These are phyloP conservation scores for Enteromius viviparus DNA, from an alignment of 2,797 vertebrate genomes.

Conservation along the genomic window DNA sequence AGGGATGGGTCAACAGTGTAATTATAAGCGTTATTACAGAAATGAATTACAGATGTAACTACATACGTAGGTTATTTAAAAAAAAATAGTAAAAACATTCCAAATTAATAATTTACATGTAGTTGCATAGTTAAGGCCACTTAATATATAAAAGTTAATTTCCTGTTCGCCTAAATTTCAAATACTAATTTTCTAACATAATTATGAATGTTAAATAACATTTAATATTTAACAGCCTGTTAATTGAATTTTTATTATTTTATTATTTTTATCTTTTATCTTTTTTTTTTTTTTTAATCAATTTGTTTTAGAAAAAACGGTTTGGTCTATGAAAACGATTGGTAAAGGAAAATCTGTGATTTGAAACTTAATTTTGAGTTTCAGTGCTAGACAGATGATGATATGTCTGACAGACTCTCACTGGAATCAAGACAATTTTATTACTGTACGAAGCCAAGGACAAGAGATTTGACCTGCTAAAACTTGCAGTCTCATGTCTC, in stretches of 20 bases:
- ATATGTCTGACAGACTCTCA: conserved; percentile 32
- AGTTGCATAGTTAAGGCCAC: too few relatives aligned
- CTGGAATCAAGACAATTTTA: conserved; percentile 40
- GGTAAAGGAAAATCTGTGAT: background rate
- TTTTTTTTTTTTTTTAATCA: background rate
- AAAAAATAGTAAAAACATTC: too few relatives aligned
- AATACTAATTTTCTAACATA: background rate
- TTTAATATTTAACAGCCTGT: background rate
- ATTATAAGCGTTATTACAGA: too few relatives aligned
- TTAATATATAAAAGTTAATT: background rate
- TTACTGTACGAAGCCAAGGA: conserved; percentile 9
- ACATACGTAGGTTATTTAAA: too few relatives aligned
- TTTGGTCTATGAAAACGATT: background rate
- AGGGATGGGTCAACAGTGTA: too few relatives aligned
- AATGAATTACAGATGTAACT: too few relatives aligned
- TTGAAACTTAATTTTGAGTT: conserved; percentile 22
- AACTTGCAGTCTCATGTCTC: conserved; percentile 5
- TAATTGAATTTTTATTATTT: background rate
- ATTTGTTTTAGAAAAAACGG: background rate
- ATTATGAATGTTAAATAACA: too few relatives aligned
- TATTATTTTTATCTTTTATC: too few relatives aligned
- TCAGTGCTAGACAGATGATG: conserved; percentile 19
- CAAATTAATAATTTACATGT: too few relatives aligned
- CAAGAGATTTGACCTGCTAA: background rate
- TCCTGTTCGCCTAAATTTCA: background rate